Conservation (phyloP, 1,140 invertebrate species). For the Panagrolaimus sp. region DNA sequence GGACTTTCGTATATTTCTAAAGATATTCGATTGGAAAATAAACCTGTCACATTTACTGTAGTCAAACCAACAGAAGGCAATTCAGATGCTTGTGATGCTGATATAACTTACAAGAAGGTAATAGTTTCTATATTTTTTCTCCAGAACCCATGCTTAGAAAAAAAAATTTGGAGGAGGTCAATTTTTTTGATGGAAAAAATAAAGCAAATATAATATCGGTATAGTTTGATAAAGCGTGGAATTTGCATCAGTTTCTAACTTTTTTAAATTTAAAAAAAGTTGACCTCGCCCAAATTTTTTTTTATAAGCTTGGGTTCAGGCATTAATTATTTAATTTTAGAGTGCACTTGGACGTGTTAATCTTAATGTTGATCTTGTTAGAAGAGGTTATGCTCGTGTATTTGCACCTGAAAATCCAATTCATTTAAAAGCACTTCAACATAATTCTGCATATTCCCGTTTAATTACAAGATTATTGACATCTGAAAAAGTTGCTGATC, state of each 20-base stretch:
- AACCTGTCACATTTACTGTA: constrained; percentile 49
- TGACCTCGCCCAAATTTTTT: too few species aligned
- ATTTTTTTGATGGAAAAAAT: too few species aligned
- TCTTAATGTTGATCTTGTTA: constrained; percentile 54
- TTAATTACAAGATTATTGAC: constrained; percentile 52
- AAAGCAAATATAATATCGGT: too few species aligned
- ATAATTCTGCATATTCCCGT: constrained; percentile 51
- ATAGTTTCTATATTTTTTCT: constrained; percentile 9
- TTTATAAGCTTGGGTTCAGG: too few species aligned
- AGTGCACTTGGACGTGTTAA: constrained; percentile 40
- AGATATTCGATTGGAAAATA: constrained; percentile 47
- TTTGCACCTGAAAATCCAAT: constrained; percentile 42
- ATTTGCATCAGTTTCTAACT: too few species aligned
- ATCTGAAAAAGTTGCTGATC: constrained; percentile 56
- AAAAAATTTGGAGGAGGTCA: too few species aligned
- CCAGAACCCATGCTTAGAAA: too few species aligned
- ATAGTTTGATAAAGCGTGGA: too few species aligned
- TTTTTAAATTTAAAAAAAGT: too few species aligned
- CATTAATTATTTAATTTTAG: constrained; percentile 30
- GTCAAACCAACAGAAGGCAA: constrained; percentile 44
- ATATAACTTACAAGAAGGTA: constrained; percentile 44
- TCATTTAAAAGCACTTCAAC: constrained; percentile 52
- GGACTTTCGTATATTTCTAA: constrained; percentile 50
- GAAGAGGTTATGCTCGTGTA: constrained; percentile 53
- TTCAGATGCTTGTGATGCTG: constrained; percentile 37